Percentiles rank a stretch among this genome's conserved stretches.
phyloP scores from a whole-genome alignment of 2,113 vertebrate species.

The Picathartes gymnocephalus region DNA sequence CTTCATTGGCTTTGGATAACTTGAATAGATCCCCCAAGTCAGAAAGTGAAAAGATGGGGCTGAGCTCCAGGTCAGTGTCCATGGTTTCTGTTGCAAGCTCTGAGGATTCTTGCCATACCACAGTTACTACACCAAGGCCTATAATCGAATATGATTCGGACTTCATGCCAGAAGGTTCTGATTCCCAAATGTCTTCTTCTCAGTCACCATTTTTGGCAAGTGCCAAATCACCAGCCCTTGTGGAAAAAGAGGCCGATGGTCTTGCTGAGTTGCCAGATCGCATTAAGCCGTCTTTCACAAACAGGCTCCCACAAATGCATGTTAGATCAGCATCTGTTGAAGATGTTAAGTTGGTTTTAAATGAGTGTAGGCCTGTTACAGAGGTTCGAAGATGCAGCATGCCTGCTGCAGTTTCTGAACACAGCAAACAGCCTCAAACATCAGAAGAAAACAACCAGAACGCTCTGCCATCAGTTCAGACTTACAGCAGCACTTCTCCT shows the following conservation, averaged over 20 bases:
- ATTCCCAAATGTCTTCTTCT: constrained; percentile 89
- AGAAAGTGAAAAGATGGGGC: constrained; percentile 82
- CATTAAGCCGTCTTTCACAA: constrained; percentile 67
- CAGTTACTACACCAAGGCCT: constrained; percentile 82
- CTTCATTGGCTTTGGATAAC: constrained; percentile 76
- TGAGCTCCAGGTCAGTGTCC: constrained; percentile 89
- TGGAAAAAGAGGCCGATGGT: constrained; percentile 81
- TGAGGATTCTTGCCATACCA: constrained; percentile 89
- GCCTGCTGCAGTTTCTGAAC: constrained; percentile 72
- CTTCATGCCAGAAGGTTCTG: constrained; percentile 83
- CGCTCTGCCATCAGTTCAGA: constrained; percentile 11
- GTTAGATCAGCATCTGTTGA: constrained; percentile 86
- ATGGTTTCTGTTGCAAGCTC: constrained; percentile 91
- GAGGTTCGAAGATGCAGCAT: constrained; percentile 76
- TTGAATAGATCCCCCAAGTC: constrained; percentile 85
- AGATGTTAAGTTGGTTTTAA: constrained; percentile 78
- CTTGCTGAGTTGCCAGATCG: constrained; percentile 78
- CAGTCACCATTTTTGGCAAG: constrained; percentile 84
- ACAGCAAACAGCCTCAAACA: constrained; percentile 46
- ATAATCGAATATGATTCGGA: constrained; percentile 87
- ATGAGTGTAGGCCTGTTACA: constrained; percentile 74
- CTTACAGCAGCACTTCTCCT: constrained; percentile 58
- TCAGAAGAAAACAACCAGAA: constrained; percentile 74
- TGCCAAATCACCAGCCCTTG: constrained; percentile 86
- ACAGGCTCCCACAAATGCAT: constrained; percentile 78